Evolutionary conservation across 2,797 vertebrate species (phyloP).

Genomic region (Ficedula albicollis): DNA sequence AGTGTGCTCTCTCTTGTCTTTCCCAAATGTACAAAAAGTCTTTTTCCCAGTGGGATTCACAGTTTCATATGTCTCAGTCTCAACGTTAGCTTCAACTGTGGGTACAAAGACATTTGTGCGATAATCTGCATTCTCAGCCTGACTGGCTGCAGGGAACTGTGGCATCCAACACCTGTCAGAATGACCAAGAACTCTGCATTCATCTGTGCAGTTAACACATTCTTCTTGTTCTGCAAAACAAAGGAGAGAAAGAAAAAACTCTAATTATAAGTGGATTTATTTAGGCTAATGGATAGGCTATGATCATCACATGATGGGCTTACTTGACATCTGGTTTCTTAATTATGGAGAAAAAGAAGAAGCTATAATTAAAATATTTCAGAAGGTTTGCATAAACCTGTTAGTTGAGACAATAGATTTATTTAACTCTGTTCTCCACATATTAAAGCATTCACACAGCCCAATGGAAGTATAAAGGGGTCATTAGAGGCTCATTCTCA

Average conservation of each 20-base stretch:
- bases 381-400: conserved; percentile 80
- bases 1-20: conserved; percentile 98
- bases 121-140: conserved; percentile 97
- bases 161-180: conserved; percentile 99
- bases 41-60: conserved; percentile 98
- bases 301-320: conserved; percentile 47
- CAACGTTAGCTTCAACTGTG: conserved; percentile 92
- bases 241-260: conserved; percentile 66
- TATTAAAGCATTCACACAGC: conserved; percentile 64
- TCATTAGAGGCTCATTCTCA: conserved; percentile 68
- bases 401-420: conserved; percentile 74
- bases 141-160: conserved; percentile 92
- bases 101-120: conserved; percentile 99
- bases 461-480: conserved; percentile 61
- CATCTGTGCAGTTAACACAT: conserved; percentile 98
- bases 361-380: conserved; percentile 77
- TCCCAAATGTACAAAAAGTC: conserved; percentile 99
- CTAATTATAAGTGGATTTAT: conserved; percentile 61
- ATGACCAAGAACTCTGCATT: conserved; percentile 98
- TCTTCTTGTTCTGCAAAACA: conserved; percentile 94
- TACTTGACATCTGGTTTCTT: conserved; percentile 71
- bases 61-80: conserved; percentile 95
- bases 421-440: conserved; percentile 70
- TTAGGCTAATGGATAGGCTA: conserved; percentile 47
- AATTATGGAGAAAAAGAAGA: conserved; percentile 68